These are phyloP conservation scores for Drosophila leontia DNA, from an alignment of 1,140 invertebrate genomes.

Conservation along the genomic window DNA sequence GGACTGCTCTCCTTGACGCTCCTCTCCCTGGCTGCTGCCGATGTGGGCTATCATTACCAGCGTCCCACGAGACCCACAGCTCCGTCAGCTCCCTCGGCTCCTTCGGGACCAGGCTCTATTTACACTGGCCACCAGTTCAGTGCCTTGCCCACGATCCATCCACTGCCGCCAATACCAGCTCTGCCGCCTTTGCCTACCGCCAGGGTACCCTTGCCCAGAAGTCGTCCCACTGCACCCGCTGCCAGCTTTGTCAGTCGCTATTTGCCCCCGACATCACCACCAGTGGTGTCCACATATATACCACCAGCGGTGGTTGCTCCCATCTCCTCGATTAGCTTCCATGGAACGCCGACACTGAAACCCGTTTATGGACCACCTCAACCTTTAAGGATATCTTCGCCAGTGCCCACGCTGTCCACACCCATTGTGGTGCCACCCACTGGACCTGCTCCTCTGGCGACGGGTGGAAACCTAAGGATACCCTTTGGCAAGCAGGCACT, in stretches of 20 bases:
- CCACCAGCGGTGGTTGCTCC: constrained; percentile 37
- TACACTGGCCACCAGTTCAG: constrained; percentile 66
- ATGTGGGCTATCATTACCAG: constrained; percentile 71
- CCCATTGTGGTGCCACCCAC: constrained; percentile 42
- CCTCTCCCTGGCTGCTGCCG: constrained; percentile 22
- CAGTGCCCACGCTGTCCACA: constrained; percentile 19
- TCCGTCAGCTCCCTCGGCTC: constrained; percentile 32
- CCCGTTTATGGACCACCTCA: constrained; percentile 30
- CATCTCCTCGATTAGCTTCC: constrained; percentile 55
- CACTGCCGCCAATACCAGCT: constrained; percentile 69
- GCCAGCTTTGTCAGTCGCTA: constrained; percentile 46
- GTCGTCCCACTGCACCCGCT: constrained; percentile 34
- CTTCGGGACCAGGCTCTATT: constrained; percentile 13
- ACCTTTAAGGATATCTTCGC: constrained; percentile 8
- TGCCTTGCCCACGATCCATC: constrained; percentile 69
- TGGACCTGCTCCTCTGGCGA: constrained; percentile 7
- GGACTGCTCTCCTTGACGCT: constrained; percentile 17
- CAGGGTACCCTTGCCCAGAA: constrained; percentile 42
- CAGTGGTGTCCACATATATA: constrained; percentile 35
- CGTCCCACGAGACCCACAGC: constrained; percentile 53
- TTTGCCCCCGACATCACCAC: constrained; percentile 16
- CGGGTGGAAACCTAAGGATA: constrained; percentile 61
- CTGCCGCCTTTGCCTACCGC: constrained; percentile 68
- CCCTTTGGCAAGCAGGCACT: constrained; percentile 71
- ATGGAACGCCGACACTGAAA: constrained; percentile 38